A percentile compares a stretch with the other conserved stretches of the same genome.
Evolutionary conservation across 2,888 invertebrate species (phyloP).

Genomic region (Nephrotoma guestfalica): DNA sequence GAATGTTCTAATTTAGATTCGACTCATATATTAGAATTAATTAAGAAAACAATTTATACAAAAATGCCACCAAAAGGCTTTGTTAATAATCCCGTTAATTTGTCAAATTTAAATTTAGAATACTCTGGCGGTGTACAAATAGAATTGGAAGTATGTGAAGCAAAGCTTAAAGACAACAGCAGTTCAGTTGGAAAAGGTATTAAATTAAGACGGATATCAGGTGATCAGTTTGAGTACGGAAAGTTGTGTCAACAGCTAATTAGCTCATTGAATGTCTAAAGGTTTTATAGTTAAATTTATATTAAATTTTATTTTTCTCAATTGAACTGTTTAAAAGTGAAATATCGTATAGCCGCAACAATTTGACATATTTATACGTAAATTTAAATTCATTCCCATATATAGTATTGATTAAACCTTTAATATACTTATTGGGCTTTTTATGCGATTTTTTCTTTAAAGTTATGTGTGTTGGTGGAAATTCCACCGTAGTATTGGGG

Average conservation of each 20-base stretch:
- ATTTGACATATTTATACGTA: neutral
- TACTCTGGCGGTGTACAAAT: slow-evolving; percentile 77
- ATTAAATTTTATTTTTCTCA: neutral
- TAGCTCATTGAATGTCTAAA: slow-evolving; percentile 64
- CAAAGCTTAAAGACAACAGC: slow-evolving; percentile 36
- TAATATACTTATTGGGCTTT: neutral
- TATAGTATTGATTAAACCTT: neutral
- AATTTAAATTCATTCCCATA: neutral
- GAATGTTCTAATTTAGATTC: slow-evolving; percentile 67
- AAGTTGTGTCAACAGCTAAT: slow-evolving; percentile 79
- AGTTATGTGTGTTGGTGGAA: neutral
- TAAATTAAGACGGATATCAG: slow-evolving; percentile 74
- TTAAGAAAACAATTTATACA: slow-evolving; percentile 65
- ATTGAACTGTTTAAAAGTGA: neutral
- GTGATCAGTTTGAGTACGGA: slow-evolving; percentile 76
- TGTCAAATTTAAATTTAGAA: slow-evolving; percentile 48
- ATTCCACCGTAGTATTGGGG: neutral
- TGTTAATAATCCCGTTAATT: slow-evolving; percentile 34
- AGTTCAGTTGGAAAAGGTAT: slow-evolving; percentile 58
- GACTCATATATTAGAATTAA: slow-evolving; percentile 61
- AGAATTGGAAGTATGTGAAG: slow-evolving; percentile 64
- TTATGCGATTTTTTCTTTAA: neutral
- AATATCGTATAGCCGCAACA: neutral
- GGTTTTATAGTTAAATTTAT: neutral
- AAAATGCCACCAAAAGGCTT: slow-evolving; percentile 59